These are phyloP conservation scores for Monoplex corrugatus DNA, from an alignment of 2,888 invertebrate genomes.

Conservation along the genomic window DNA sequence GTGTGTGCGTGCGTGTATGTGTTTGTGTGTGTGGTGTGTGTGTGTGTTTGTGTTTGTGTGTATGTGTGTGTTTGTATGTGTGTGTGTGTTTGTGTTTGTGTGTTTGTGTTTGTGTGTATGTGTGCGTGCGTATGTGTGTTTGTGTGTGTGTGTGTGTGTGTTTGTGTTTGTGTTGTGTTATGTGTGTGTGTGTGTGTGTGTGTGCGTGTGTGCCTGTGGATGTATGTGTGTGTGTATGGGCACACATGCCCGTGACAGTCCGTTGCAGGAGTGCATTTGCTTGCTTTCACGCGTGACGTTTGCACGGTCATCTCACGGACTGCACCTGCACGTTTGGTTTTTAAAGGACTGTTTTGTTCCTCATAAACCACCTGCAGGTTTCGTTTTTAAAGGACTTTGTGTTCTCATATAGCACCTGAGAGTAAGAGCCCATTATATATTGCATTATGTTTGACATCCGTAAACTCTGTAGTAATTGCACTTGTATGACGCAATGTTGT, in stretches of 20 bases:
- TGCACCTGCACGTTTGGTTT: too few relatives aligned
- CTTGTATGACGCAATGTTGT: too few relatives aligned
- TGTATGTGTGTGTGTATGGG: background rate
- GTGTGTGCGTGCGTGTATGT: conserved; percentile 18
- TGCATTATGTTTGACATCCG: too few relatives aligned
- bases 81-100: conserved; percentile 26
- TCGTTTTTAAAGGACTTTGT: too few relatives aligned
- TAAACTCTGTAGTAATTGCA: too few relatives aligned
- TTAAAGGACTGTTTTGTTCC: too few relatives aligned
- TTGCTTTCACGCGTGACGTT: too few relatives aligned
- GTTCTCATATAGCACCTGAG: too few relatives aligned
- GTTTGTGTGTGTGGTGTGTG: conserved; percentile 20
- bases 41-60: background rate
- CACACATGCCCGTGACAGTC: background rate
- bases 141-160: conserved; percentile 25
- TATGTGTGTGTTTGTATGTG: background rate
- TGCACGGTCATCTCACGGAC: too few relatives aligned
- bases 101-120: background rate
- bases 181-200: background rate
- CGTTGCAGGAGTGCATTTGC: background rate
- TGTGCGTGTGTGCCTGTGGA: background rate
- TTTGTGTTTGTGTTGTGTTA: background rate
- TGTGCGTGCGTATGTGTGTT: background rate
- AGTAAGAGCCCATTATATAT: too few relatives aligned
- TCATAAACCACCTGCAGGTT: too few relatives aligned